These are phyloP conservation scores for Garrulus glandarius DNA, from an alignment of 2,797 vertebrate genomes.

Conservation along the genomic window DNA sequence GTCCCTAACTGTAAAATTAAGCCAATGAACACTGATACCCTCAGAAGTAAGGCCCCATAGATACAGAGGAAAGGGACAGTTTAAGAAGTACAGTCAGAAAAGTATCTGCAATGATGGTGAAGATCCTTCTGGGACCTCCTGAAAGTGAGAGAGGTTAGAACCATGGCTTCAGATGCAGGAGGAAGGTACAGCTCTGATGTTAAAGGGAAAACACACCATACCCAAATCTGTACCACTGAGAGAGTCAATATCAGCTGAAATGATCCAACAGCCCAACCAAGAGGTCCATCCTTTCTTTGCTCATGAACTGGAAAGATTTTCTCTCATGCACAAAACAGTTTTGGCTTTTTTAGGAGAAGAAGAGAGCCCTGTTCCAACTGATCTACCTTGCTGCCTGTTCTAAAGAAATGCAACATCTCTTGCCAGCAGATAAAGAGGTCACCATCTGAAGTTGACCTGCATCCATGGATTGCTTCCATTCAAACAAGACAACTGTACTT, in stretches of 20 bases:
- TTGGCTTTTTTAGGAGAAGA: background rate
- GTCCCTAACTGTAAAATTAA: background rate
- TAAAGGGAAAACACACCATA: background rate
- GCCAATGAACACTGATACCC: background rate
- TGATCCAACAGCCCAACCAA: background rate
- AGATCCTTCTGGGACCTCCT: background rate
- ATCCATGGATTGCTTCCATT: background rate
- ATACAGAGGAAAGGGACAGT: background rate
- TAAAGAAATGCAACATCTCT: background rate
- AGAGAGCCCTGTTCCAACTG: background rate
- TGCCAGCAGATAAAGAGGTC: background rate
- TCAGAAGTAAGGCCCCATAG: background rate
- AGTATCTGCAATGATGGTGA: background rate
- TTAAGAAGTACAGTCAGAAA: background rate
- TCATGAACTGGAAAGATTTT: background rate
- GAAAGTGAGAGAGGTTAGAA: background rate
- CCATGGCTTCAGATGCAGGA: background rate
- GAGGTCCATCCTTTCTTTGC: background rate
- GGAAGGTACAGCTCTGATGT: background rate
- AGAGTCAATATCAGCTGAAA: background rate
- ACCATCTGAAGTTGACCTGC: background rate
- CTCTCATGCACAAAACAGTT: background rate
- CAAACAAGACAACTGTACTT: background rate
- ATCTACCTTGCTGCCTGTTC: background rate
- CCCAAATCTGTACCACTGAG: too few relatives aligned